Base-by-base conservation (phyloP, 2,888 invertebrate species). In the Drosophila emarginata region DNA sequence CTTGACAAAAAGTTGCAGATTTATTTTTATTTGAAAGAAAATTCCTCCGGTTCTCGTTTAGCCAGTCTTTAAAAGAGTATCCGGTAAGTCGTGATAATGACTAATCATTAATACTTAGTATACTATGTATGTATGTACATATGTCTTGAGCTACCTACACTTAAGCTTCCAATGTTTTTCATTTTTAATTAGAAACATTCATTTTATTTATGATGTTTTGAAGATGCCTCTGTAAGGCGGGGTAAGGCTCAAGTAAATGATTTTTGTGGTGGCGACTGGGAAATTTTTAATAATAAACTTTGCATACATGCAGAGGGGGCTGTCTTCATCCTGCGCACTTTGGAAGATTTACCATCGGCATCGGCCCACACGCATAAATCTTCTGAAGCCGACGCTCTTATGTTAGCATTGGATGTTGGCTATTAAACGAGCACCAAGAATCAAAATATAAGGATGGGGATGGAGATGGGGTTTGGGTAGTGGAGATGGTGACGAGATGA, bases 381-480 rank as follows among this genome's bases (percentile, higher is more conserved):
- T 84, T 79, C 57, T 37, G 51, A 64, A 45, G 45, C 45, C 60
- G 76, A 67, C 71, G 74, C 70, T 69, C 70, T 72, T 64, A 67
- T 26, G 65, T 64, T 58, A 12, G 45, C 64, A 45, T 39, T 51
- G 59, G 68, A 60, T 76, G 83, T 84, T 74, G 80, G 70, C 78
- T 80, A 84, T 88, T 84, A 84, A 87, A 74, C 75, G 84, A 86
- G 87, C 82, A 83, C 87, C 76, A 78, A 74, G 71, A 84, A 86
- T 74, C 84, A 78, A 75, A 82, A 74, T 71, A 78, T 65, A 64
- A 67, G 79, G 74, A 60, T 57, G 50, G 65, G 28, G 56, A 63
- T 53, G 54, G 64, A 37, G 28, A 15, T 52, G 71, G 11, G n/a
- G 58, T 15, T 28, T 36, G n/a, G 58, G 23, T 28, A 40, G n/a